Conservation (phyloP, 2,113 vertebrate species). For the Vireo altiloquus region DNA sequence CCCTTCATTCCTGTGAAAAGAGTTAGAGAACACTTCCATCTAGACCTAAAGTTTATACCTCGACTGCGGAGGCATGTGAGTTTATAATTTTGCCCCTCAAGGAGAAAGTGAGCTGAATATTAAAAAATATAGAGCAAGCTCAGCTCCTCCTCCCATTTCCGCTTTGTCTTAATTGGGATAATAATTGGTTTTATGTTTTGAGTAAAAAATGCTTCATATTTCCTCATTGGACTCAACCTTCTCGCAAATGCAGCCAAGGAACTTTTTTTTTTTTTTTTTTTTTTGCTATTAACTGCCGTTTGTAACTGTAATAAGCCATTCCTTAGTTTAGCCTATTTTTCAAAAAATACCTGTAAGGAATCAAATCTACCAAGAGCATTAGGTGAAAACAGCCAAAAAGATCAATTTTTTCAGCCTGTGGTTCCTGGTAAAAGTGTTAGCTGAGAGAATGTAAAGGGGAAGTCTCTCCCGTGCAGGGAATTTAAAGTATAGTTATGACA, state of each 20-base stretch:
- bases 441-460: slow-evolving; percentile 50
- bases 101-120: slow-evolving; percentile 27
- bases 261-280: background rate
- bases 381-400: slow-evolving; percentile 57
- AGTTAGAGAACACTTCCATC: slow-evolving; percentile 65
- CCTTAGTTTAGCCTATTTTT: slow-evolving; percentile 4
- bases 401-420: slow-evolving; percentile 65
- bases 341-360: slow-evolving; percentile 47
- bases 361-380: slow-evolving; percentile 60
- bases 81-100: slow-evolving; percentile 55
- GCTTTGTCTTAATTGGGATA: background rate
- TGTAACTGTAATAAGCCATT: background rate
- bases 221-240: background rate
- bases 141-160: background rate
- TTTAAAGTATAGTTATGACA: slow-evolving; percentile 51
- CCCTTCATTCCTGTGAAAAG: slow-evolving; percentile 70
- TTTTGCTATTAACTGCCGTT: background rate
- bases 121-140: background rate
- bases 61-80: slow-evolving; percentile 52
- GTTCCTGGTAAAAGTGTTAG: slow-evolving; percentile 52
- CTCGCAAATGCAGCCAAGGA: background rate
- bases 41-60: slow-evolving; percentile 77
- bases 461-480: slow-evolving; percentile 56
- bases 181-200: background rate
- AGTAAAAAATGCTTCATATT: background rate